Base-by-base conservation (phyloP, 1,140 invertebrate species). In the Drosophila takahashii region DNA sequence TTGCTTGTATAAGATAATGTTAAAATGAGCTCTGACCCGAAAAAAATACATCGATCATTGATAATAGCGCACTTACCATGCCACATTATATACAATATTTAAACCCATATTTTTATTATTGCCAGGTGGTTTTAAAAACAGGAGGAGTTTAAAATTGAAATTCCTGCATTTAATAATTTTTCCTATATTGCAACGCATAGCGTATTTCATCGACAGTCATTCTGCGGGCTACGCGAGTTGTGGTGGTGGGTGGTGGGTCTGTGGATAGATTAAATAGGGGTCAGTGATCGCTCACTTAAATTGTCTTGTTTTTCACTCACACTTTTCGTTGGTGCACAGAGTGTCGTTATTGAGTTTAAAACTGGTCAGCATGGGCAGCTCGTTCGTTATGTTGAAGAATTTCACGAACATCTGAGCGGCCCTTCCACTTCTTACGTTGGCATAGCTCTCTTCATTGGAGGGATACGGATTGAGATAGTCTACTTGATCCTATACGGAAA, bases 331-430 rank as follows among this genome's bases (percentile, higher is more conserved):
- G 3, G 2, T 15, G 59, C 59, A 61, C 15, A 61, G 36, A 0
- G 16, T 41, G 0, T 3, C 22, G 2, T 29, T 50, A 41, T 61
- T 61, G 1, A 61, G 36, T 1, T 2, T 10, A 3, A 61, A 41
- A 7, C n/a, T 16, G 3, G 11, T 56, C 50, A 61, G 9, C 36
- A 37, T 56, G 9, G 59, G 59, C 16, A 61, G 7, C 15, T 61
- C 58, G 11, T 22, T 13, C 0, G 26, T 26, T 22, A 61, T 54
- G 2, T 61, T 18, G 8, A 11, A 7, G 4, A 61, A 61, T 0
- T 10, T 13, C 5, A 61, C 34, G 3, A 4, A 54, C 48, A 61
- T 29, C 13, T 61, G 11, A 2, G 34, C 48, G 3, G 16, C 26
- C 0, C 7, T 10, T 61, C 48, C 22, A 4, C 10, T 61, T 6